Evolutionary conservation across 2,797 vertebrate genomes (phyloP).

Genomic region (Gymnopithys bicolor): DNA sequence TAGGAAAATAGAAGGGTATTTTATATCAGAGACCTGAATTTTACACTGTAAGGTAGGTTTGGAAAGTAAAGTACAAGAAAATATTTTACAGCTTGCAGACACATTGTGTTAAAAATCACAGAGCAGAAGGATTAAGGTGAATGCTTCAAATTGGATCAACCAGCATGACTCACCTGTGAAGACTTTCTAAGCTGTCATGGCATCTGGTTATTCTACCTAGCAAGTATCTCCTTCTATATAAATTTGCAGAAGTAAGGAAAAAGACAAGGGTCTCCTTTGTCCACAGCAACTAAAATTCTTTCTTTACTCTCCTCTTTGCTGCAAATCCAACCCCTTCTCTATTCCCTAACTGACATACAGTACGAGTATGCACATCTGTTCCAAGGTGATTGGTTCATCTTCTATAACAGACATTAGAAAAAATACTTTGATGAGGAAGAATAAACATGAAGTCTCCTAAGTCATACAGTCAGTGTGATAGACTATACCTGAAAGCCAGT

Average conservation of each 20-base stretch:
- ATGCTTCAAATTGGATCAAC: neutral
- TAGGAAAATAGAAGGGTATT: neutral
- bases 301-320: neutral
- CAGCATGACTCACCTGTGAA: neutral
- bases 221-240: neutral
- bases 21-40: neutral
- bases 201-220: neutral
- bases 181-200: neutral
- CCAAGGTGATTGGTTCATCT: neutral
- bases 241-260: neutral
- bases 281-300: neutral
- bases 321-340: neutral
- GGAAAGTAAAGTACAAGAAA: neutral
- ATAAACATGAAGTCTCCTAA: neutral
- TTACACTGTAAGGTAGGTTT: neutral
- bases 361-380: neutral
- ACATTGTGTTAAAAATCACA: neutral
- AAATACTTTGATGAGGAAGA: neutral
- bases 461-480: neutral
- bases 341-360: neutral
- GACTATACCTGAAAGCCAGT: neutral
- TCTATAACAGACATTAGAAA: neutral
- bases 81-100: neutral
- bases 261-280: neutral
- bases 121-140: neutral